phyloP scores from a whole-genome alignment of 2,888 invertebrate species.

The Phengaris arion region DNA sequence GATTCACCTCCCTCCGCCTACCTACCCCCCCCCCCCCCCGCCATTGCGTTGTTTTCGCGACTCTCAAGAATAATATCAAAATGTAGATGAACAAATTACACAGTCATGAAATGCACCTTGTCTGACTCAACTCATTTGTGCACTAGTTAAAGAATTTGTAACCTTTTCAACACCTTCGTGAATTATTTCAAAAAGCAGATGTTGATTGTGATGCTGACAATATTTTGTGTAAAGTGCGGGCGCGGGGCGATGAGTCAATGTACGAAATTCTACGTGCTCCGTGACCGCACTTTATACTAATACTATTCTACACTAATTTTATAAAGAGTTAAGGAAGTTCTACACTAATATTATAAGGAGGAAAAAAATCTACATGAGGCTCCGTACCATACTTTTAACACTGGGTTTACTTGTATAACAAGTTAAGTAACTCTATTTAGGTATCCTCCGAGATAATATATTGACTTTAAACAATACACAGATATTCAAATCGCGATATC shows the following conservation, averaged over 20 bases:
- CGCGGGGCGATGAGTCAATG: too few relatives aligned
- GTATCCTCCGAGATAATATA: neutral
- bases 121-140: constrained; percentile 30
- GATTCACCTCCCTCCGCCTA: neutral
- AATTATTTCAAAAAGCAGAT: neutral
- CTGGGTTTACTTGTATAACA: too few relatives aligned
- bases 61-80: constrained; percentile 47
- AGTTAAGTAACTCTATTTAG: too few relatives aligned
- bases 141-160: constrained; percentile 36
- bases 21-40: too few relatives aligned
- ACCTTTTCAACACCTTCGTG: neutral
- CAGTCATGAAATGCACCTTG: constrained; percentile 44
- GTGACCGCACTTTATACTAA: too few relatives aligned
- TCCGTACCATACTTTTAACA: too few relatives aligned
- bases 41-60: constrained; percentile 44
- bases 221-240: neutral
- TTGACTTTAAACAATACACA: neutral
- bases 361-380: too few relatives aligned
- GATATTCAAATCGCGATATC: constrained; percentile 24
- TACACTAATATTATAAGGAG: too few relatives aligned
- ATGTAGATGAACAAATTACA: constrained; percentile 46
- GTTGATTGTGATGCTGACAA: neutral
- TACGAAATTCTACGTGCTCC: too few relatives aligned
- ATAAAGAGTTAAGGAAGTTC: too few relatives aligned
- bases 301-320: too few relatives aligned